Evolutionary conservation across 1,140 invertebrate genomes (phyloP).

Genomic region (Drosophila kurseongensis): DNA sequence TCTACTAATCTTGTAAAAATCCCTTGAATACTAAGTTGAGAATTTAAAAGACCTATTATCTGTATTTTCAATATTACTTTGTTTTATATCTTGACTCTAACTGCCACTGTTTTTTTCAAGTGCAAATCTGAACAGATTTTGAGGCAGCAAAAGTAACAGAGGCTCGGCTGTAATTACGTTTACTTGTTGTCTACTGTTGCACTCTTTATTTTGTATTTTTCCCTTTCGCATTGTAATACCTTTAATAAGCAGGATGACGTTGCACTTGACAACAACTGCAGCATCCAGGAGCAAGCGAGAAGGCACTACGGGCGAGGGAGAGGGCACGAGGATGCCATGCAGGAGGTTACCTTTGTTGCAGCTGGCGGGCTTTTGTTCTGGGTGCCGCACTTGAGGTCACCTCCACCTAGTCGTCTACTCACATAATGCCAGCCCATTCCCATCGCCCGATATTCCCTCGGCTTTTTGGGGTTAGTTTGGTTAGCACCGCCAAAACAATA

Average conservation of each 20-base stretch:
- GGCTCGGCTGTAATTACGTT: conserved; percentile 72
- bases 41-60: too few relatives aligned
- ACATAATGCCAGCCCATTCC: conserved; percentile 15
- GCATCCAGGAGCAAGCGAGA: conserved; percentile 2
- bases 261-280: conserved; percentile 72
- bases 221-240: conserved; percentile 65
- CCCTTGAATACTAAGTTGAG: too few relatives aligned
- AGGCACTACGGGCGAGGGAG: background rate
- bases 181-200: conserved; percentile 73
- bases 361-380: conserved; percentile 20
- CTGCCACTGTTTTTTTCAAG: background rate
- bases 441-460: conserved; percentile 5
- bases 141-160: conserved; percentile 37
- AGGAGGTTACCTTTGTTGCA: conserved; percentile 43
- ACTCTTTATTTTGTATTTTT: conserved; percentile 33
- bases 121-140: conserved; percentile 31
- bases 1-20: too few relatives aligned
- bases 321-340: background rate
- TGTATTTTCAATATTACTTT: too few relatives aligned
- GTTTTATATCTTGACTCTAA: background rate
- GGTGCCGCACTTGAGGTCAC: conserved; percentile 48
- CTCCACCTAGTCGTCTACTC: background rate
- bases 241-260: conserved; percentile 82
- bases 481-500: conserved; percentile 3
- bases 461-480: background rate